These are phyloP conservation scores for Kryphioiulus occultus DNA, from an alignment of 2,888 invertebrate species.

Conservation along the genomic window DNA sequence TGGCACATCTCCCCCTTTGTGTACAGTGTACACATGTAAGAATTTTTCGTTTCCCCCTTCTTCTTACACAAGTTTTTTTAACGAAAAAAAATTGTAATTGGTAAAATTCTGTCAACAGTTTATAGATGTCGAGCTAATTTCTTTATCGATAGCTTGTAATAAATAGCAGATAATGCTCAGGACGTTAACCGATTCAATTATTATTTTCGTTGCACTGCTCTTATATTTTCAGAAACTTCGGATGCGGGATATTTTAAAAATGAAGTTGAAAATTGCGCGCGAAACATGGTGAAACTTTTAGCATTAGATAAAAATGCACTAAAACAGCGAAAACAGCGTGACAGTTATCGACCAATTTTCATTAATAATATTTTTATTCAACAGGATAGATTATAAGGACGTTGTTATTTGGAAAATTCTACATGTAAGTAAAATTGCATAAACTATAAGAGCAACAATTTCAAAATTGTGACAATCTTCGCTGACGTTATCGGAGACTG, in stretches of 20 bases:
- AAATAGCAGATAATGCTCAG: slow-evolving; percentile 41
- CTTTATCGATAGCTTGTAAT: slow-evolving; percentile 40
- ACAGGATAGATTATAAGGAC: not conserved
- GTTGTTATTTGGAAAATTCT: not conserved
- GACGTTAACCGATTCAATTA: slow-evolving; percentile 8
- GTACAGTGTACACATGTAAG: slow-evolving; percentile 46
- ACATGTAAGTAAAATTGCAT: slow-evolving; percentile 6
- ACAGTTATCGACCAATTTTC: not conserved
- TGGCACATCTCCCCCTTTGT: slow-evolving; percentile 42
- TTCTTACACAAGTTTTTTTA: slow-evolving; percentile 17
- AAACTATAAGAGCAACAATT: not conserved
- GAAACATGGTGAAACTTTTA: too few species aligned
- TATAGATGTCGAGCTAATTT: slow-evolving; percentile 17
- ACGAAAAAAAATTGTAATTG: slow-evolving; percentile 23
- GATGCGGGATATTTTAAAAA: too few species aligned
- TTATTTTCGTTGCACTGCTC: not conserved
- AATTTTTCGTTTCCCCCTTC: slow-evolving; percentile 44
- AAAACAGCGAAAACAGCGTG: not conserved
- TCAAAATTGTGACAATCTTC: not conserved
- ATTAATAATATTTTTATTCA: slow-evolving; percentile 22
- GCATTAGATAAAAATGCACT: too few species aligned
- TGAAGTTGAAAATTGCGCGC: too few species aligned
- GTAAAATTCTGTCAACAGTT: slow-evolving; percentile 16
- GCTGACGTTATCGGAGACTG: too few species aligned
- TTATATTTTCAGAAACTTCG: not conserved